phyloP scores from a whole-genome alignment of 2,113 vertebrate genomes.

The Oreocharis arfaki region DNA sequence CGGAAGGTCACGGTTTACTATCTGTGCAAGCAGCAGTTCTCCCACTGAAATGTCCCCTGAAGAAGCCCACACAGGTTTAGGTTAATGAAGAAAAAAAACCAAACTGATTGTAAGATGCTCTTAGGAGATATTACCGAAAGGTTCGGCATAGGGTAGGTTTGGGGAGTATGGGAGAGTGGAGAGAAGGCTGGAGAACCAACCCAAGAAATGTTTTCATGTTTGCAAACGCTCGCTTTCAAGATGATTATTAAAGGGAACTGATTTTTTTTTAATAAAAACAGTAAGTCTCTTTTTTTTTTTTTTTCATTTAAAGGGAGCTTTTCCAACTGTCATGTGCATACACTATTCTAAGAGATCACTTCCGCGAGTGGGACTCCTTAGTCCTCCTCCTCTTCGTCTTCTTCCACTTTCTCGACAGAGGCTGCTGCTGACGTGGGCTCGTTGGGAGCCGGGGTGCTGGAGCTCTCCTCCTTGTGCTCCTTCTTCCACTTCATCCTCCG shows the following conservation, averaged over 20 bases:
- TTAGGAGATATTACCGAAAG: background rate
- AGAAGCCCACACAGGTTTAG: background rate
- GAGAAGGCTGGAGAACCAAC: background rate
- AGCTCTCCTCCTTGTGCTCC: constrained; percentile 79
- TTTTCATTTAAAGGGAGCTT: constrained; percentile 54
- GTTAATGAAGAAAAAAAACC: background rate
- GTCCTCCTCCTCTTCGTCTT: constrained; percentile 72
- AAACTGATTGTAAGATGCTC: background rate
- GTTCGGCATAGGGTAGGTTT: background rate
- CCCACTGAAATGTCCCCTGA: constrained; percentile 20
- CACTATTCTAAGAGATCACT: constrained; percentile 31
- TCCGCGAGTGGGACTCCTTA: constrained; percentile 26
- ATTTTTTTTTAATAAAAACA: constrained; percentile 14
- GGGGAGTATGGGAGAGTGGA: background rate
- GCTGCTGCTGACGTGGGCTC: constrained; percentile 59
- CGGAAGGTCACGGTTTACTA: constrained; percentile 32
- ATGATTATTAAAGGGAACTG: background rate
- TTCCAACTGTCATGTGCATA: constrained; percentile 66
- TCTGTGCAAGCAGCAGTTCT: constrained; percentile 58
- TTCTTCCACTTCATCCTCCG: constrained; percentile 95
- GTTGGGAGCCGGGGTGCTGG: constrained; percentile 38
- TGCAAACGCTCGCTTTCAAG: constrained; percentile 9
- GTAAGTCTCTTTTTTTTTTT: background rate
- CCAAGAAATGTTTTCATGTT: background rate
- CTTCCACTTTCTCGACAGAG: constrained; percentile 66